phyloP scores from a whole-genome alignment of 64 coral and sea anemone genomes.

The Pachyseris speciosa region DNA sequence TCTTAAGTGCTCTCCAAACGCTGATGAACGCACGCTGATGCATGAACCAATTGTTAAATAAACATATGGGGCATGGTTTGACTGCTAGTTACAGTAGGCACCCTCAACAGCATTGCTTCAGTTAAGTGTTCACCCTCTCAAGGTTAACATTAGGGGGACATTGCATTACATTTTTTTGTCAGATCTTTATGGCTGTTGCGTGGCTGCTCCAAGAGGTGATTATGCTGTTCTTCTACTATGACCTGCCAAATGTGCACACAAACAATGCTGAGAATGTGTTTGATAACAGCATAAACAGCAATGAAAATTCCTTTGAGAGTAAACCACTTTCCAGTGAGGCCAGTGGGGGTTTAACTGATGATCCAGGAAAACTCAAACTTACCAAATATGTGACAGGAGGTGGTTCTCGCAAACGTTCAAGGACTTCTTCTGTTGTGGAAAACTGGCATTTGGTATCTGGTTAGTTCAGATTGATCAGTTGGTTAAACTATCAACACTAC shows the following conservation, averaged over 20 bases:
- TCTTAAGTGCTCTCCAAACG: too few relatives aligned
- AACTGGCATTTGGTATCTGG: slow-evolving; percentile 32
- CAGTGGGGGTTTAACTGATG: neutral
- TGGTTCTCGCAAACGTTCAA: neutral
- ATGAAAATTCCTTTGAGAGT: too few relatives aligned
- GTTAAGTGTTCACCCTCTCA: too few relatives aligned
- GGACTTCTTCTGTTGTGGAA: neutral
- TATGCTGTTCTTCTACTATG: slow-evolving; percentile 76
- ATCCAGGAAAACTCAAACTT: neutral
- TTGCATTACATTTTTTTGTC: neutral
- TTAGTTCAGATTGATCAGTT: too few relatives aligned
- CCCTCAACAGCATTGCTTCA: too few relatives aligned
- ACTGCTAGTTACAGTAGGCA: too few relatives aligned
- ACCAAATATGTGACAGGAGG: neutral
- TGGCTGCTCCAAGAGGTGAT: slow-evolving; percentile 79
- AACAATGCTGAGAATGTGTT: neutral
- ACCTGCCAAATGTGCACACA: slow-evolving; percentile 44
- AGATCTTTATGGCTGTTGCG: slow-evolving; percentile 87
- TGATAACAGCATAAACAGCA: neutral
- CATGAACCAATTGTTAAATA: too few relatives aligned
- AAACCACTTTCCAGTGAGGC: too few relatives aligned
- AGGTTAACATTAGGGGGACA: neutral
- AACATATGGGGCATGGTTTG: too few relatives aligned
- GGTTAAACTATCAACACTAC: too few relatives aligned
- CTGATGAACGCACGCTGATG: too few relatives aligned